Evolutionary conservation across 2,113 vertebrate genomes (phyloP), one percentile per base, ranked within the genome.

Genomic region (Brachyhypopomus gauderio): DNA sequence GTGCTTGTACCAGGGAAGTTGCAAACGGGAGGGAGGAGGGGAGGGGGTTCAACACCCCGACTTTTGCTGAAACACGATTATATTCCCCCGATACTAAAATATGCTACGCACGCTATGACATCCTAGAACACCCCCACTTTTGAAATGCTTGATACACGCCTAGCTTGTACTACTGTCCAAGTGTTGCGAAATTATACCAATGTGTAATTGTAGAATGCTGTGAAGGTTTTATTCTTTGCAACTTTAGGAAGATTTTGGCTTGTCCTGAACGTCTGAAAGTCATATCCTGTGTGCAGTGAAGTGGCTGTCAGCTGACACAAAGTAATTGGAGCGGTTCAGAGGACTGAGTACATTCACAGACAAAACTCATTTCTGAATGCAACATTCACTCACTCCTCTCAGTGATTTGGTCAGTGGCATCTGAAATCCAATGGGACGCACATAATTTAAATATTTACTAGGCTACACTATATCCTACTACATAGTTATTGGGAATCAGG

Each of bases 121-220:
- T 30, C 30, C 30, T 3, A 30, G 30, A 30, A 30, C 30, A 30
- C 30, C 3, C 30, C 30, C 30, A 30, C 30, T 30, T 30, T 30
- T 30, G 30, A 30, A 30, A 30, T 2, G 30, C 30, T 30, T 30
- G 30, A 3, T 30, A 30, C 30, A 30, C 30, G 30, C 30, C 30
- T 30, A 5, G 12, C 45, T 12, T 52, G 12, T 14, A 52, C 45
- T 14, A 11, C 45, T 52, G 45, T 52, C 45, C 45, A 52, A 14
- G 45, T 78, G 52, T 55, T 70, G 63, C 27, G 36, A 45, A 41
- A 70, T 70, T 63, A 36, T 30, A 5, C 12, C 0, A 12, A 14
- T 52, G 5, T 52, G 16, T n/a, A 73, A 36, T 80, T 60, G 48
- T 64, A 20, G 12, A 67, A n/a, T 67, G 60, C 36, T 69, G 55